Conservation (phyloP, 2,888 invertebrate genomes). For the Osmoderma eremita region DNA sequence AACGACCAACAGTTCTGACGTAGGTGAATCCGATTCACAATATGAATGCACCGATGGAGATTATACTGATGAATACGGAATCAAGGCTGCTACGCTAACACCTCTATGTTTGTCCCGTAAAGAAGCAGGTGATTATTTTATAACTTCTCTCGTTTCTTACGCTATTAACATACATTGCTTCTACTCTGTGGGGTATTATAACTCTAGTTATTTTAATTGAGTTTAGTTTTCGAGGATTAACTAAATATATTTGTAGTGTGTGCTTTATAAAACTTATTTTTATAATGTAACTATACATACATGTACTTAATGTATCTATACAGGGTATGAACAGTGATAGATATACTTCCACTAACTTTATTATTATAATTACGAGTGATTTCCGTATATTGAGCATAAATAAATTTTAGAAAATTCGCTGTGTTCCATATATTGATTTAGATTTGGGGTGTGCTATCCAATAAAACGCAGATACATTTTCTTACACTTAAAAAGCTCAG, state of each 20-base stretch:
- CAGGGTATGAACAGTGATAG: too few relatives aligned
- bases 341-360: too few relatives aligned
- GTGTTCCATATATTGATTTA: too few relatives aligned
- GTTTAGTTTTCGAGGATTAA: not conserved
- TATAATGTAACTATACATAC: too few relatives aligned
- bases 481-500: too few relatives aligned
- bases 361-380: too few relatives aligned
- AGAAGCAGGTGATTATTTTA: constrained; percentile 40
- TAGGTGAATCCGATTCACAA: constrained; percentile 41
- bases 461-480: too few relatives aligned
- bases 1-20: constrained; percentile 39
- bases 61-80: constrained; percentile 39
- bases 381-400: too few relatives aligned
- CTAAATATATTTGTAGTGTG: not conserved
- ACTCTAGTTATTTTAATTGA: not conserved
- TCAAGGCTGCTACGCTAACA: constrained; percentile 40
- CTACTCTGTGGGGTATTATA: not conserved
- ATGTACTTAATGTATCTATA: too few relatives aligned
- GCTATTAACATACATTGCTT: constrained; percentile 12
- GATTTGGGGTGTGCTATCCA: too few relatives aligned
- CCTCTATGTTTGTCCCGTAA: constrained; percentile 42
- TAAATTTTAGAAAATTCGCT: too few relatives aligned
- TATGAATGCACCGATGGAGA: constrained; percentile 42
- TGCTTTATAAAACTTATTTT: not conserved
- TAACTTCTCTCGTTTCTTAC: not conserved